Evolutionary conservation across 2,888 invertebrate genomes (phyloP).

Genomic region (Sinodicranocentrus sp.): DNA sequence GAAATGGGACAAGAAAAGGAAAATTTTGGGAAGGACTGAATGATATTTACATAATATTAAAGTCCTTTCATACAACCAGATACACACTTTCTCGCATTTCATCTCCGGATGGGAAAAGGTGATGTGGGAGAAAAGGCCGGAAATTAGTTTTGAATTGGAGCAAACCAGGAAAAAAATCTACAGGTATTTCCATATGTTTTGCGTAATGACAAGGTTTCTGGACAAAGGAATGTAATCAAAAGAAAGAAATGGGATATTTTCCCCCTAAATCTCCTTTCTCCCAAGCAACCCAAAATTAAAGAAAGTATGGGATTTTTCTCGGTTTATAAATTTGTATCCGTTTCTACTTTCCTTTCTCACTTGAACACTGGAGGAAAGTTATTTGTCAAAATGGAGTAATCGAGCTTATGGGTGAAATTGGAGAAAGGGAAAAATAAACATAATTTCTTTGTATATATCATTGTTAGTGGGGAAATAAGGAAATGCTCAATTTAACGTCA

Average conservation of each 20-base stretch:
- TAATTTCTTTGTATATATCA: constrained; percentile 1
- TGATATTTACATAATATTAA: constrained; percentile 67
- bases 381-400: too few relatives aligned
- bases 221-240: too few relatives aligned
- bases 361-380: too few relatives aligned
- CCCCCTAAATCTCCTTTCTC: too few relatives aligned
- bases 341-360: too few relatives aligned
- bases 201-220: too few relatives aligned
- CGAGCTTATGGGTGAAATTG: constrained; percentile 47
- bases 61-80: background rate
- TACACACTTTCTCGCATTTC: background rate
- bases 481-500: constrained; percentile 44
- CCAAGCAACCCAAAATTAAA: too few relatives aligned
- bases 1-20: constrained; percentile 11
- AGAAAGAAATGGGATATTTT: too few relatives aligned
- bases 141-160: constrained; percentile 58
- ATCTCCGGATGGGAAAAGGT: background rate
- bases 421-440: constrained; percentile 14
- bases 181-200: too few relatives aligned
- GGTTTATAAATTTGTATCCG: too few relatives aligned
- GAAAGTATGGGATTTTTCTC: too few relatives aligned
- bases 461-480: constrained; percentile 33
- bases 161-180: too few relatives aligned
- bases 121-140: constrained; percentile 36
- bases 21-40: constrained; percentile 29